phyloP scores from a whole-genome alignment of 2,797 vertebrate genomes.

The Gallinago solitaria region DNA sequence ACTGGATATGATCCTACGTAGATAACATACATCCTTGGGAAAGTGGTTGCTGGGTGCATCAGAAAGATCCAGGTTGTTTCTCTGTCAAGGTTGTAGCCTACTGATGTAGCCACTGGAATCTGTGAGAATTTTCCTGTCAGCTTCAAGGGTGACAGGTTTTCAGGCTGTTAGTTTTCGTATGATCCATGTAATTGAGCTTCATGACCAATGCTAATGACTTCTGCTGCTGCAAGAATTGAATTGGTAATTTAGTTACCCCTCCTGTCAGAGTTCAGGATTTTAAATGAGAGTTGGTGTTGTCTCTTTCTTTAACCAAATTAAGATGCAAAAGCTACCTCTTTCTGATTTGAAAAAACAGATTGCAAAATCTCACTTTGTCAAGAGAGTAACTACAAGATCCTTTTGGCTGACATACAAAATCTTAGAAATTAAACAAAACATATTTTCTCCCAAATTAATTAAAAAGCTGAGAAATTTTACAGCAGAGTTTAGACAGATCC shows the following conservation, averaged over 20 bases:
- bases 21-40: background rate
- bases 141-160: background rate
- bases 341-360: background rate
- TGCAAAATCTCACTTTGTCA: background rate
- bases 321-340: background rate
- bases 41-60: background rate
- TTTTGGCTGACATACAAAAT: background rate
- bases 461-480: background rate
- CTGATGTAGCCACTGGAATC: background rate
- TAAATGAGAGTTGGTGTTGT: background rate
- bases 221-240: background rate
- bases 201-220: background rate
- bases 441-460: background rate
- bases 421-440: background rate
- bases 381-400: background rate
- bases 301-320: background rate
- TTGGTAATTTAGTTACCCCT: slow-evolving; percentile 2
- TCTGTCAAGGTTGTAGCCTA: background rate
- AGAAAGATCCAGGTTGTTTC: background rate
- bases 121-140: background rate
- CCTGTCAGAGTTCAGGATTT: background rate
- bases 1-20: background rate
- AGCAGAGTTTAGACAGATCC: background rate
- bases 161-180: background rate
- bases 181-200: background rate